Percentiles rank a stretch among this genome's conserved stretches.
phyloP scores from a whole-genome alignment of 2,113 vertebrate genomes.

The Polypterus bichir region DNA sequence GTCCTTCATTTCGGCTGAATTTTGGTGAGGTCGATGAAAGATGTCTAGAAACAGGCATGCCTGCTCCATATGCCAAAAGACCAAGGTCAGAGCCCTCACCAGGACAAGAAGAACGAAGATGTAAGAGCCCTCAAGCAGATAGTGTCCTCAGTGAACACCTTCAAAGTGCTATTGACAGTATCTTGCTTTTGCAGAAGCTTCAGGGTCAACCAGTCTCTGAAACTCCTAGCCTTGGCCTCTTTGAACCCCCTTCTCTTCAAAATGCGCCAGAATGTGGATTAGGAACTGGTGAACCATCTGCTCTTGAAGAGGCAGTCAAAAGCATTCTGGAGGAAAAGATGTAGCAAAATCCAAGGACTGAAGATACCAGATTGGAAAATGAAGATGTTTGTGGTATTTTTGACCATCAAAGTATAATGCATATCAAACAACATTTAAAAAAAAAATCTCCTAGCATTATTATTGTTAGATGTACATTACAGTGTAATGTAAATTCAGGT shows the following conservation, averaged over 20 bases:
- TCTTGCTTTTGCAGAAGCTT: constrained; percentile 57
- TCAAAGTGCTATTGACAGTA: constrained; percentile 66
- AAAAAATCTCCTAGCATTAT: neutral
- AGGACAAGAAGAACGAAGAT: constrained; percentile 7
- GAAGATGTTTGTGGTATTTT: neutral
- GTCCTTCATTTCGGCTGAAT: neutral
- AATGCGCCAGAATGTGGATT: neutral
- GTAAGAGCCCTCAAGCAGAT: constrained; percentile 37
- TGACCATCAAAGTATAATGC: neutral
- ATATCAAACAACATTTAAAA: neutral
- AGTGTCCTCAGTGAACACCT: constrained; percentile 54
- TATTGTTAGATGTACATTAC: neutral
- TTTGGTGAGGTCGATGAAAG: constrained; percentile 1
- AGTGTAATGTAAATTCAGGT: neutral
- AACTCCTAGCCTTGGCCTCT: too few species aligned
- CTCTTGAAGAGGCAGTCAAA: constrained; percentile 49
- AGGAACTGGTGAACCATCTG: constrained; percentile 15
- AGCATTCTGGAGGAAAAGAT: constrained; percentile 47
- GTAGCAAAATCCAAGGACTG: constrained; percentile 17
- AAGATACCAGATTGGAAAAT: neutral
- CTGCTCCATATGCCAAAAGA: constrained; percentile 18
- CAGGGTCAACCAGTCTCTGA: constrained; percentile 39
- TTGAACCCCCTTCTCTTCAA: constrained; percentile 5
- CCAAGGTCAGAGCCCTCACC: constrained; percentile 13
- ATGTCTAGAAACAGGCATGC: too few species aligned